phyloP scores from a whole-genome alignment of 2,888 invertebrate genomes.

The Candidula unifasciata region DNA sequence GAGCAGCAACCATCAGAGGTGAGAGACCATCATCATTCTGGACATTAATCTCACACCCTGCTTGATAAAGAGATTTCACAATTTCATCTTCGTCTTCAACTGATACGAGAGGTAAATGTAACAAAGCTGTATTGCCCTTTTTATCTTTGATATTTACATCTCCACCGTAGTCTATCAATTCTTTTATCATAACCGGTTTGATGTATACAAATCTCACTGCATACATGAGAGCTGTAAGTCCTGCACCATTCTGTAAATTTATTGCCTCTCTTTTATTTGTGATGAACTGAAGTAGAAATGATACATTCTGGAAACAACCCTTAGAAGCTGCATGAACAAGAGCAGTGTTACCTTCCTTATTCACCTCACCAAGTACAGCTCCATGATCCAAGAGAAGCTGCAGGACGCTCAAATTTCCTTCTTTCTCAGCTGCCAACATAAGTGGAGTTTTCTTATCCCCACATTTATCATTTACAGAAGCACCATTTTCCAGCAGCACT shows the following conservation, averaged over 20 bases:
- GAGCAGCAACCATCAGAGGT: neutral
- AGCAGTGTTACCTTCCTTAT: neutral
- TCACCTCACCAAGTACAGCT: neutral
- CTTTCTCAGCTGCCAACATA: conserved; percentile 8
- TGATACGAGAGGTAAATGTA: neutral
- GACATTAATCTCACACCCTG: conserved; percentile 7
- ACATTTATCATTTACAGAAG: neutral
- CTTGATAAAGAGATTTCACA: neutral
- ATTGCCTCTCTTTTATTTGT: neutral
- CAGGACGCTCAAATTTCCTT: neutral
- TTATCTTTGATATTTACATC: conserved; percentile 8
- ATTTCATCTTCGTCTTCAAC: neutral
- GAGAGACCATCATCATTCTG: conserved; percentile 10
- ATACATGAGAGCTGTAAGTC: conserved; percentile 4
- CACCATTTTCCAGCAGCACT: conserved; percentile 9
- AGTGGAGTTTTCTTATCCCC: neutral
- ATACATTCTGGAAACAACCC: neutral
- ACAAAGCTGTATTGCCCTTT: neutral
- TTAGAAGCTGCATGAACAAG: neutral
- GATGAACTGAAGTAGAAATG: neutral
- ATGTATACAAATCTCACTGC: neutral
- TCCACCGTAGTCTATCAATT: neutral
- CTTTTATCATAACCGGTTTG: too few species aligned
- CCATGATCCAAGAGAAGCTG: conserved; percentile 17
- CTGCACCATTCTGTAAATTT: neutral